phyloP scores from a whole-genome alignment of 1,140 invertebrate species.

The Eufriesea mexicana region DNA sequence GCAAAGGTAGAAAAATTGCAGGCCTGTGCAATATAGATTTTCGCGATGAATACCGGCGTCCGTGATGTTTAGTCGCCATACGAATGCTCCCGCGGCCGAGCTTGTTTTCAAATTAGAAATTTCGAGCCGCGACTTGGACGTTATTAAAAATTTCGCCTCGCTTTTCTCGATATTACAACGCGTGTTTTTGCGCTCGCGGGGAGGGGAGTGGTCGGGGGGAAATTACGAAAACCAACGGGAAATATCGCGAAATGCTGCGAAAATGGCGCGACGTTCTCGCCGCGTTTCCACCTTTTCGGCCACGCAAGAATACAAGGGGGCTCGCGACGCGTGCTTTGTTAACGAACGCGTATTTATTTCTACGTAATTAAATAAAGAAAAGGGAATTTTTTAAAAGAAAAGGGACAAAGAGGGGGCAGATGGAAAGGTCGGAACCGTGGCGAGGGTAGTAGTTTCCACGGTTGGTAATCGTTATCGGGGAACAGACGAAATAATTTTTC shows the following conservation, averaged over 20 bases:
- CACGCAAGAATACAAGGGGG: too few relatives aligned
- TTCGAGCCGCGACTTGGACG: slow-evolving; percentile 35
- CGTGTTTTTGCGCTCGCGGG: not conserved
- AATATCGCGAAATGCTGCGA: not conserved
- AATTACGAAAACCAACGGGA: not conserved
- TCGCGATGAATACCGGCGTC: slow-evolving; percentile 42
- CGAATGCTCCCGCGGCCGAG: slow-evolving; percentile 22
- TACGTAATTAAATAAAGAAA: too few relatives aligned
- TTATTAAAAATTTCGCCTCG: slow-evolving; percentile 44
- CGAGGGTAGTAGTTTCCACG: too few relatives aligned
- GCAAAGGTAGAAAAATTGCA: slow-evolving; percentile 49
- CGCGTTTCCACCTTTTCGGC: too few relatives aligned
- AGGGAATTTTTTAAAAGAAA: too few relatives aligned
- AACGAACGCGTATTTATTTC: too few relatives aligned
- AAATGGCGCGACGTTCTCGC: too few relatives aligned
- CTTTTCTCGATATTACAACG: slow-evolving; percentile 33
- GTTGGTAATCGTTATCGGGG: not conserved
- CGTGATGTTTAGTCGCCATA: slow-evolving; percentile 42
- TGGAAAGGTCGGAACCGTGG: too few relatives aligned
- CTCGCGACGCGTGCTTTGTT: too few relatives aligned
- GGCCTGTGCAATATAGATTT: slow-evolving; percentile 52
- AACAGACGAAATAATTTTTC: not conserved
- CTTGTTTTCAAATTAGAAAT: slow-evolving; percentile 56
- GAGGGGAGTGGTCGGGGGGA: not conserved
- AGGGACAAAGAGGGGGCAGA: too few relatives aligned